Evolutionary conservation across 35 echinoderm and acorn worm species (phyloP).

Genomic region (Strongylocentrotus purpuratus): DNA sequence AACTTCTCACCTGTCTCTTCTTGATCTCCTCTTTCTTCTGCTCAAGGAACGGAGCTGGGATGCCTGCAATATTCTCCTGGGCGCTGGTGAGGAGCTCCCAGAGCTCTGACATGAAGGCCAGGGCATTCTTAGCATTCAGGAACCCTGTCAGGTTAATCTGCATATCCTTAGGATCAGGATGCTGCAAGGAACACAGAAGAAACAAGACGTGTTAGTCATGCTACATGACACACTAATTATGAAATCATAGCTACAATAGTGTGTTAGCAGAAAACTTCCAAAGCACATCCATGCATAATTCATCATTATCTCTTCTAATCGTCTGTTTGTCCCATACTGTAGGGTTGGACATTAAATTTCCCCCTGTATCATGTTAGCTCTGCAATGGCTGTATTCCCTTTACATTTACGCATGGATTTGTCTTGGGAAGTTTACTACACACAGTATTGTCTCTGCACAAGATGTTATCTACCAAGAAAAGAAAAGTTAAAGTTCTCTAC

Average conservation of each 20-base stretch:
- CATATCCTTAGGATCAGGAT: slow-evolving; percentile 94
- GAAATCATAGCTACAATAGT: neutral
- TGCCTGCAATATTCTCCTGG: slow-evolving; percentile 95
- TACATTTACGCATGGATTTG: neutral
- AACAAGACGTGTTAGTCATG: no score
- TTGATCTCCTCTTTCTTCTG: slow-evolving; percentile 99
- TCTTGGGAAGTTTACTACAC: neutral
- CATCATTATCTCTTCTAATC: neutral
- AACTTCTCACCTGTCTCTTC: slow-evolving; percentile 81
- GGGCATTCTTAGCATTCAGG: slow-evolving; percentile 96
- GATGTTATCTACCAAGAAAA: no score
- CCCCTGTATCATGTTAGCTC: no score
- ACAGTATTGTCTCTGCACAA: neutral
- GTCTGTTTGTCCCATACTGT: no score
- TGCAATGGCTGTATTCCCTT: no score
- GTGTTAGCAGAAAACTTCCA: neutral
- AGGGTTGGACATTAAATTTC: no score
- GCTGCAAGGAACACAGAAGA: slow-evolving; percentile 66
- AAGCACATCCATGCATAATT: neutral
- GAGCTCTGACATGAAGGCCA: slow-evolving; percentile 88
- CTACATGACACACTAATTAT: no score
- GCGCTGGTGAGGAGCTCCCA: slow-evolving; percentile 95
- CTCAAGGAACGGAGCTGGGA: slow-evolving; percentile 96
- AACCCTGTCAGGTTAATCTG: slow-evolving; percentile 99
- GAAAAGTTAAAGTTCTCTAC: no score